phyloP scores from a whole-genome alignment of 2,797 vertebrate genomes.

The Manis pentadactyla region DNA sequence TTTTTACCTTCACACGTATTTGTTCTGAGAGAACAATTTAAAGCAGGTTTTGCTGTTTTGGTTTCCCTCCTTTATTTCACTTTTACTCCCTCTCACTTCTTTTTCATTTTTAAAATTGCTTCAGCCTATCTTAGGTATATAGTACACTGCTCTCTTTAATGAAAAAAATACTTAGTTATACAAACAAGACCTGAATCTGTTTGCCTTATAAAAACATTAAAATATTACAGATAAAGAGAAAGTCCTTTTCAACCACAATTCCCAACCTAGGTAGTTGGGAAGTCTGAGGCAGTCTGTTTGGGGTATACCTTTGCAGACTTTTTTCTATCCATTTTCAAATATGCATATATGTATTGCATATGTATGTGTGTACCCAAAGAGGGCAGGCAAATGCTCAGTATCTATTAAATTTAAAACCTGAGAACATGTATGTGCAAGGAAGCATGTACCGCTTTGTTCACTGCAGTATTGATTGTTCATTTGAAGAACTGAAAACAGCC shows the following conservation, averaged over 20 bases:
- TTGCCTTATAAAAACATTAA: not conserved
- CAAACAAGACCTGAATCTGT: not conserved
- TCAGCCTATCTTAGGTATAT: not conserved
- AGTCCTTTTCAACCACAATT: not conserved
- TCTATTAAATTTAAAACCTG: not conserved
- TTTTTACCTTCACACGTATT: not conserved
- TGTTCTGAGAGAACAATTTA: not conserved
- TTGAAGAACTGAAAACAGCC: not conserved
- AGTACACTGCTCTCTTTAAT: not conserved
- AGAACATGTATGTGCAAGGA: not conserved
- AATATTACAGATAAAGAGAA: not conserved
- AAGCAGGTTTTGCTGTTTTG: not conserved
- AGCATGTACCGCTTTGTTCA: not conserved
- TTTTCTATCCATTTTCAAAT: not conserved
- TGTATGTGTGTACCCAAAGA: not conserved
- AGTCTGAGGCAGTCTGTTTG: not conserved
- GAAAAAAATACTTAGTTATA: not conserved
- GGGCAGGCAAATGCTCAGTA: not conserved
- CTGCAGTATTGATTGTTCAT: not conserved
- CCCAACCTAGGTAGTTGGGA: not conserved
- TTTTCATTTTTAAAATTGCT: not conserved
- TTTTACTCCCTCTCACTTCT: not conserved
- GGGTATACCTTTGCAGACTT: not conserved
- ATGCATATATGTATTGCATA: no score
- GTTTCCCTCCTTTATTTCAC: not conserved